phyloP scores from a whole-genome alignment of 1,140 invertebrate species.

The Drosophila willistoni region DNA sequence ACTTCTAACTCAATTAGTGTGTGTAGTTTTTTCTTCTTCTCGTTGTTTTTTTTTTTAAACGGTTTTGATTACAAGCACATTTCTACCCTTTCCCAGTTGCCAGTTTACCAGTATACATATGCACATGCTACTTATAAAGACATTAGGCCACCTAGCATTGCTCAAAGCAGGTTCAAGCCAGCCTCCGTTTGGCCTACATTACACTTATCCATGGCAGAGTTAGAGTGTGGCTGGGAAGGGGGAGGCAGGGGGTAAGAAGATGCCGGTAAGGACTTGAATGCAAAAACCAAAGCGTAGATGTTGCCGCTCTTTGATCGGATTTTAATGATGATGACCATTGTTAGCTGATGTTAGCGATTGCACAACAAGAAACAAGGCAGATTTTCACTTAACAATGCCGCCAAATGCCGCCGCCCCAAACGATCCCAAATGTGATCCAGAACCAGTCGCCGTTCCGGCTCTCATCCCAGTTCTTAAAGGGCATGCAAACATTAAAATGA shows the following conservation, averaged over 20 bases:
- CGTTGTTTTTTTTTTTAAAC: constrained; percentile 60
- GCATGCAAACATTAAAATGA: constrained; percentile 77
- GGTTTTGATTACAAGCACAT: constrained; percentile 79
- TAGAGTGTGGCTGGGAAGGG: constrained; percentile 27
- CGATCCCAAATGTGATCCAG: constrained; percentile 19
- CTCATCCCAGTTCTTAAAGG: constrained; percentile 50
- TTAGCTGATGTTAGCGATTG: constrained; percentile 82
- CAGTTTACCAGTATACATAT: constrained; percentile 18
- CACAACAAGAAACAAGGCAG: constrained; percentile 46
- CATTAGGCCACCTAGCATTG: constrained; percentile 65
- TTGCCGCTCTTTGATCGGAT: constrained; percentile 71
- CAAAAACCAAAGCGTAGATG: constrained; percentile 15
- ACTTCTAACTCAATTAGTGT: constrained; percentile 78
- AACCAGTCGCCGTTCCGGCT: constrained; percentile 3
- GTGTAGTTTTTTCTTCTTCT: constrained; percentile 47
- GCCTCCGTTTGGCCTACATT: constrained; percentile 59
- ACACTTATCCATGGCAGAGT: constrained; percentile 44
- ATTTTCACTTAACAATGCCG: constrained; percentile 78
- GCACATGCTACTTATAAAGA: constrained; percentile 73
- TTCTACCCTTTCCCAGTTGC: constrained; percentile 29
- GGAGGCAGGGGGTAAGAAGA: constrained; percentile 25
- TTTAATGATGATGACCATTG: constrained; percentile 83
- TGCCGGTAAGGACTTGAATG: background rate
- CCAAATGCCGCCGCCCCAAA: constrained; percentile 42
- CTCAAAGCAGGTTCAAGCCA: constrained; percentile 11